Base-by-base conservation (phyloP, 2,113 vertebrate genomes). In the Perognathus longimembris region DNA sequence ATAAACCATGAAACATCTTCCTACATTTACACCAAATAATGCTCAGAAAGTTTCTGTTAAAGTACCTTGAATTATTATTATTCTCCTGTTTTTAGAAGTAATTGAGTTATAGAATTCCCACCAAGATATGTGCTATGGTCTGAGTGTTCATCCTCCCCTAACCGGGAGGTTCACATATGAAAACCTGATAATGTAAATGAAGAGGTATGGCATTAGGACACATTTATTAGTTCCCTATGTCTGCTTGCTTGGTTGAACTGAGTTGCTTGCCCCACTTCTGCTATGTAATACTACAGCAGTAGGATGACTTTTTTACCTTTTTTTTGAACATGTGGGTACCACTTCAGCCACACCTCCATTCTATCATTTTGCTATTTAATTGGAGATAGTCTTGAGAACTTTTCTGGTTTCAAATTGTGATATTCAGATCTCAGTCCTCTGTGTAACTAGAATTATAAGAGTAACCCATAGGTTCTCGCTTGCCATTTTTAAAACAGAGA, bases 21-120 rank as follows among this genome's bases (percentile, higher is more conserved):
- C 9, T 7, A 78, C 24, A 14, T 85, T 84, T 92, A n/a, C 28
- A 71, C 21, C 12, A 24, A 88, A 85, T 36, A 11, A 61, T 24
- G 21, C 76, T 81, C 45, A 85, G 2, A 45, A 54, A 21, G 26
- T 63, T 79, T 91, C 73, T 70, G 28, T 90, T 88, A 85, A 92
- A 90, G 26, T 28, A 73, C 5, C 67, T 32, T 32, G 66, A 50
- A 76, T 94, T 83, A n/a, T 66, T 84, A 87, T 83, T 94, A 3
- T 54, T 54, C 45, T 66, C 66, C 8, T 83, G 36, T 71, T 78
- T 75, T 80, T 63, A 77, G 22, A 80, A 81, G 20, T 74, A 78
- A 40, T 93, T 64, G 26, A 70, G 20, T 36, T 86, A 5, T 21
- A 69, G 34, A 64, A 18, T 74, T 89, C 81, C 80, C 22, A 86